A percentile compares a stretch with the other conserved stretches of the same genome.
Conservation (phyloP, 2,113 vertebrate genomes). For the Corythoichthys haematopterus region DNA sequence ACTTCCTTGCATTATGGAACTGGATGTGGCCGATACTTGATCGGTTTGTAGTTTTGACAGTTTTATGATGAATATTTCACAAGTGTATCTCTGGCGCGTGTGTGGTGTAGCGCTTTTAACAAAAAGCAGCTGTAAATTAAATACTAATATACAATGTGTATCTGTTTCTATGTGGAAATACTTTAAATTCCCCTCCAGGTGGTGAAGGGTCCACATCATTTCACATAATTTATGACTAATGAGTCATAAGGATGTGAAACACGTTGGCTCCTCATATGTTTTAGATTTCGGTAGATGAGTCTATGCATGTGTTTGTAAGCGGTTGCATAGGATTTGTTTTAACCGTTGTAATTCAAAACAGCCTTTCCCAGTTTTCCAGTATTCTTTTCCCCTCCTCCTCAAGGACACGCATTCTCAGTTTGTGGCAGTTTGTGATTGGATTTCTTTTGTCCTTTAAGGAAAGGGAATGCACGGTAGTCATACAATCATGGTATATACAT, state of each 20-base stretch:
- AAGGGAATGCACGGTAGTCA: not conserved
- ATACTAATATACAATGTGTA: not conserved
- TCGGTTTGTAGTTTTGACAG: not conserved
- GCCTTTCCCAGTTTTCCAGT: slow-evolving; percentile 1
- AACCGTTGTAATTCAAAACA: slow-evolving; percentile 17
- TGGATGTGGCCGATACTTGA: not conserved
- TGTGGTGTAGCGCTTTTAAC: not conserved
- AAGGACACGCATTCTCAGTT: not conserved
- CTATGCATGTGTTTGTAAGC: not conserved
- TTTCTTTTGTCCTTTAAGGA: not conserved
- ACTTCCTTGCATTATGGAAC: not conserved
- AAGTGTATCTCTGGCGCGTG: not conserved
- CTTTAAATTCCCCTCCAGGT: not conserved
- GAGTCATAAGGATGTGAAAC: slow-evolving; percentile 3
- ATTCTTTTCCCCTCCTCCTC: not conserved
- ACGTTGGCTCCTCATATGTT: slow-evolving; percentile 5
- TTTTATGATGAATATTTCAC: not conserved
- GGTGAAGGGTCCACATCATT: slow-evolving; percentile 1
- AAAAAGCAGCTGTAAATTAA: not conserved
- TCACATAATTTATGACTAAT: slow-evolving; percentile 9
- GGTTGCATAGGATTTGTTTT: slow-evolving; percentile 7
- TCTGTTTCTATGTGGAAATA: not conserved
- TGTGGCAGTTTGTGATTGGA: not conserved
- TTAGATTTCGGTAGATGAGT: not conserved
- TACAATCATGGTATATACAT: not conserved